Evolutionary conservation across 2,797 vertebrate genomes (phyloP), one percentile per base, ranked within the genome.

Genomic region (Xerus rutilus): DNA sequence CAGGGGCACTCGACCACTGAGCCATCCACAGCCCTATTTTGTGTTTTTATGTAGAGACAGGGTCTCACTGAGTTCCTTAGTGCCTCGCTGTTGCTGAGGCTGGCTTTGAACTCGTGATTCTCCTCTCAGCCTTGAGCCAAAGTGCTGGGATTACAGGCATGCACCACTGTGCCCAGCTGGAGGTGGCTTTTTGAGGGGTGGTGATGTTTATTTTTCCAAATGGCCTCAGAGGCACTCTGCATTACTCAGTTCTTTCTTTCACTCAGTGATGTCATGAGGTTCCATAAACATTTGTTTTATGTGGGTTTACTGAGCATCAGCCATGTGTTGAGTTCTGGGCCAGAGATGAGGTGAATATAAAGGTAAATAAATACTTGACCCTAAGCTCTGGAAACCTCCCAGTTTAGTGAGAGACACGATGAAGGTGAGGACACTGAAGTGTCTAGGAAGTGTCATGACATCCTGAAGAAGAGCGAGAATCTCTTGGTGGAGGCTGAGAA

Each of bases 181-280:
- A 89, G 69, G 14, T 64, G 47, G 88, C 59, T 62, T 9, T 72
- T 77, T 17, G 32, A n/a, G 32, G 65, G 84, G 62, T 30, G 18
- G 35, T 89, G 49, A 20, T 35, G 73, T 84, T 86, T 93, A 57
- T 85, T 96, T 97, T 96, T 93, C 73, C 2, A 0, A 82, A 64
- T 84, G 76, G 35, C 64, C 89, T 87, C 67, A 74, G 78, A 90
- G 83, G 67, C 47, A 28, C 83, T 57, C 70, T 70, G 67, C 73
- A 28, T 92, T 69, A 32, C 43, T 78, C 49, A 30, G 77, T 0
- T 78, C n/a, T 78, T 69, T 90, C 45, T 84, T 83, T 95, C 18
- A 62, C 25, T 69, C 21, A 18, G 35, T n/a, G 88, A 81, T 87
- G 82, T 88, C 14, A 14, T 32, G 72, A 76, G 59, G 11, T 45